Evolutionary conservation across 2,888 invertebrate genomes (phyloP), one percentile per base, ranked within the genome.

Genomic region (Chelonus formosanus): DNA sequence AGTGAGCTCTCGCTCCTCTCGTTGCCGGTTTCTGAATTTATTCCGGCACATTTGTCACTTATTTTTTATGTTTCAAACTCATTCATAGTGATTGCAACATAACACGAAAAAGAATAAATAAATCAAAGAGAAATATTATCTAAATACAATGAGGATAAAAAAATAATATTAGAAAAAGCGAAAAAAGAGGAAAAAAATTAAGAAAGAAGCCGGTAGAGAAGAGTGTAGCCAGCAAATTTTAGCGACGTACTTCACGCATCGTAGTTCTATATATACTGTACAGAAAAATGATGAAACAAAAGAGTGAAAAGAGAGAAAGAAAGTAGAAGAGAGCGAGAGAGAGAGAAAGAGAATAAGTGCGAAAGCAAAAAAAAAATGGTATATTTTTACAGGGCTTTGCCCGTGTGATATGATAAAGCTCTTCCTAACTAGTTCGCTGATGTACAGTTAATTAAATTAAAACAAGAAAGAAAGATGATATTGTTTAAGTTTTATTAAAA

Each of bases 321-420:
- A 34, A 47, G 47, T 20, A 40, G 47, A 35, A 54, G n/a, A 52
- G 34, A 32, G n/a, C 56, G 31, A 58, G 52, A 44, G 59, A 1
- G 40, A 40, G 6, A 53, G 58, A 34, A 57, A 35, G 31, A 52
- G 40, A 40, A 6, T 5, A 5, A 5, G 40, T 40, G 40, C 6
- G 40, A 40, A 1, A 4, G 40, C 40, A 43, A 54, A 48, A 56
- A 36, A 66, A 69, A 70, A 76, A 78, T 76, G 77, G 75, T 83
- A 82, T 84, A 82, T 84, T 83, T 84, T 82, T 83, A 82, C 83
- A 84, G 81, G 82, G 82, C 78, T 71, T 75, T 68, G 79, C 81
- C 79, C 82, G 80, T 73, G 83, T 83, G 82, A 83, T 82, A 81
- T 66, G 57, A 72, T 58, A 78, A 78, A 79, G 81, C 77, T 84